phyloP scores from a whole-genome alignment of 2,113 vertebrate genomes.

The Trinectes maculatus region DNA sequence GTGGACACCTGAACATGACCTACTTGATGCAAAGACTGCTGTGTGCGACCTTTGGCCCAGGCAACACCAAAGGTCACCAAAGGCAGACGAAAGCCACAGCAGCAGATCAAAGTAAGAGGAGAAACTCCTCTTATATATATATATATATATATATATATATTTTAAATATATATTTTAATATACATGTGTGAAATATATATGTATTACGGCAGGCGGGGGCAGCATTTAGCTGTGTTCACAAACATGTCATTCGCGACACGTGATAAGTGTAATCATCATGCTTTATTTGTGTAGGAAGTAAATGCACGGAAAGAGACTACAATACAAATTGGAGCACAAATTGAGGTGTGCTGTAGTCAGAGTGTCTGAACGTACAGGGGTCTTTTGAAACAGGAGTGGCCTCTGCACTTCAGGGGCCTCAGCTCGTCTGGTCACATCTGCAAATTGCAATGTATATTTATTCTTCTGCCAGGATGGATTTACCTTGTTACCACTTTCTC shows the following conservation, averaged over 20 bases:
- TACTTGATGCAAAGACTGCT: constrained; percentile 11
- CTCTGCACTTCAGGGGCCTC: constrained; percentile 23
- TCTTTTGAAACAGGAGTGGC: constrained; percentile 17
- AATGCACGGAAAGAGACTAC: too few relatives aligned
- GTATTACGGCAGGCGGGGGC: constrained; percentile 70
- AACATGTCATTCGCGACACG: not conserved
- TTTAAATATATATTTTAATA: too few relatives aligned
- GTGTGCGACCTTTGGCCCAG: constrained; percentile 43
- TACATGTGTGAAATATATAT: too few relatives aligned
- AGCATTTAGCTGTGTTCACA: constrained; percentile 49
- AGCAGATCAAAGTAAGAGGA: constrained; percentile 18
- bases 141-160: too few relatives aligned
- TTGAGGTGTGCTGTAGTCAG: not conserved
- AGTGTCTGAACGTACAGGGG: not conserved
- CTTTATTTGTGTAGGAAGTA: not conserved
- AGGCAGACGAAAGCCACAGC: constrained; percentile 42
- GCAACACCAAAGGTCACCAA: constrained; percentile 53
- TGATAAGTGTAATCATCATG: not conserved
- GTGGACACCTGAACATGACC: not conserved
- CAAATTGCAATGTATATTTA: constrained; percentile 72
- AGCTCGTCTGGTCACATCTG: constrained; percentile 35
- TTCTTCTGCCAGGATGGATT: constrained; percentile 57
- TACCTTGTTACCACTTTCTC: constrained; percentile 57
- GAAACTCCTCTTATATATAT: too few relatives aligned
- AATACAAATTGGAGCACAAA: constrained; percentile 27